Conservation (phyloP, 2,888 invertebrate species). For the Imbricaverruca yamaguchii region DNA sequence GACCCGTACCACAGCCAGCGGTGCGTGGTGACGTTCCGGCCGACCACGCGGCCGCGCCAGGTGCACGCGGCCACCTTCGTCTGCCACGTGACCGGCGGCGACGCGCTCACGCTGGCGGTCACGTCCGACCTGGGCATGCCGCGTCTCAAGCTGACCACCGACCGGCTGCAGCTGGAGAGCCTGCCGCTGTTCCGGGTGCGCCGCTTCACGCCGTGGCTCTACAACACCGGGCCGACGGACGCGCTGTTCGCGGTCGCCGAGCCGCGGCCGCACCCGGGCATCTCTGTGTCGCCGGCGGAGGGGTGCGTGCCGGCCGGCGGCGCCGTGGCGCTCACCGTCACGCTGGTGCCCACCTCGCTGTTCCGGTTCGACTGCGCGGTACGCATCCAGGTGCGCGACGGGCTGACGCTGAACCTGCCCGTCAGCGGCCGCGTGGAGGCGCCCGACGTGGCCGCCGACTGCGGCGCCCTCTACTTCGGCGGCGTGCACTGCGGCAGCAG, state of each 20-base stretch:
- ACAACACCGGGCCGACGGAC: background rate
- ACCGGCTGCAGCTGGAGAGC: conserved; percentile 8
- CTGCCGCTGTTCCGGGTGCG: background rate
- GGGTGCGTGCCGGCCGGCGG: background rate
- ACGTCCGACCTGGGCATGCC: background rate
- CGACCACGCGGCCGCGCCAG: background rate
- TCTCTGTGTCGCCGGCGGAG: background rate
- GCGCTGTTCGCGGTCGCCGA: background rate
- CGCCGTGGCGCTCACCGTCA: background rate
- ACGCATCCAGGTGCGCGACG: background rate
- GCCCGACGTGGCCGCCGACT: background rate
- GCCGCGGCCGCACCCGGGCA: background rate
- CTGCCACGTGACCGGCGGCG: conserved; percentile 8
- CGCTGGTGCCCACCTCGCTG: background rate
- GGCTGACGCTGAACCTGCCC: background rate
- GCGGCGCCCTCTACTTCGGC: conserved; percentile 14
- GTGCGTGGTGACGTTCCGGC: conserved; percentile 9
- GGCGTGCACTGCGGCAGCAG: conserved; percentile 9
- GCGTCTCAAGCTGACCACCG: background rate
- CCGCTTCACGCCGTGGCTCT: background rate
- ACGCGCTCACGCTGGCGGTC: background rate
- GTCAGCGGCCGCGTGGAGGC: background rate
- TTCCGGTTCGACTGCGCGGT: background rate
- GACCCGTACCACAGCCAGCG: conserved; percentile 21
- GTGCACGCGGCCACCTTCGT: background rate